These are phyloP conservation scores for Paradoxurus hermaphroditus DNA, from an alignment of 2,113 vertebrate species.

Conservation along the genomic window DNA sequence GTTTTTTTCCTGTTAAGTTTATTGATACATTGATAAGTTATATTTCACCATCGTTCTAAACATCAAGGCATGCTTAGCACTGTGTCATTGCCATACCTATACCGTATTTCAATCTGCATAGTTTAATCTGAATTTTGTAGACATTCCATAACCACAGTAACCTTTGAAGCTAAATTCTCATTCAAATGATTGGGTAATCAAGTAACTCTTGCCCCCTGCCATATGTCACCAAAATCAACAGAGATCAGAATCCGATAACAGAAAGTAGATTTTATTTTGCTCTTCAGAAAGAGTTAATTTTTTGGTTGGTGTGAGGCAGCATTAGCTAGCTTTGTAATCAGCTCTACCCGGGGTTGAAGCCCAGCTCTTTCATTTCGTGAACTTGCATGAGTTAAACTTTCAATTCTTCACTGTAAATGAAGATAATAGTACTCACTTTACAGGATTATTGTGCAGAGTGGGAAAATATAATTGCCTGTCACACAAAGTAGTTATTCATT, in stretches of 20 bases:
- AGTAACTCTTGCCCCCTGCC: not conserved
- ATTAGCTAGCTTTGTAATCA: slow-evolving; percentile 33
- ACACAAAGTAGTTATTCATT: not conserved
- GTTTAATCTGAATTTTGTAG: slow-evolving; percentile 11
- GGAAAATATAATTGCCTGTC: slow-evolving; percentile 24
- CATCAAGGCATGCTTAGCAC: not conserved
- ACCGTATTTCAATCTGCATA: not conserved
- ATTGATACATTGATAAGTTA: not conserved
- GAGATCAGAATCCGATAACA: not conserved
- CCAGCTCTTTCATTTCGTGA: not conserved
- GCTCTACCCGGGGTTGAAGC: not conserved
- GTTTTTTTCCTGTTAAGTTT: not conserved
- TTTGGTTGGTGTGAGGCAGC: not conserved
- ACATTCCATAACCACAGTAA: not conserved
- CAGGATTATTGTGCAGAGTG: not conserved
- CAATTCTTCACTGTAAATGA: not conserved
- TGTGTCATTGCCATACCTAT: not conserved
- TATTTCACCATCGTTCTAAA: not conserved
- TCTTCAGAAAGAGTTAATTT: not conserved
- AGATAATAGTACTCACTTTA: not conserved
- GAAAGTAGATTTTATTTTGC: not conserved
- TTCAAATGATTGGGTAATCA: not conserved
- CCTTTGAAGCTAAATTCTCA: not conserved
- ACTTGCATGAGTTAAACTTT: not conserved
- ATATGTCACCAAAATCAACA: not conserved